Evolutionary conservation across 2,797 vertebrate species (phyloP), one percentile per base, ranked within the genome.

Genomic region (Pangasius krempfi): DNA sequence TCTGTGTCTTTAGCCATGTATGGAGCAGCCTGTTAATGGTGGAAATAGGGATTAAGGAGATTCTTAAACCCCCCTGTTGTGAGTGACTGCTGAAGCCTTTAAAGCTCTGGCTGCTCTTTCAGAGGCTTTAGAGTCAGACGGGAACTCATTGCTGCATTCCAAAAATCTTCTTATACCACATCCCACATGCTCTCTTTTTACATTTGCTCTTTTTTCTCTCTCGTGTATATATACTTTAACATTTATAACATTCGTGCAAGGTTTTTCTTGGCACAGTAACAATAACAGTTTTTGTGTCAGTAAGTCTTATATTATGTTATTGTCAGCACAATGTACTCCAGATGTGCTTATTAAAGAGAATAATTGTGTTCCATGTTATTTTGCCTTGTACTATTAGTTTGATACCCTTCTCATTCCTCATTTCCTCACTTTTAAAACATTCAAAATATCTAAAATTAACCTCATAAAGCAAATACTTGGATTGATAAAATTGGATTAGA

Each of bases 31-130:
- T 75, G 27, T 47, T 83, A 85, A 85, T 85, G 50, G 47, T 85
- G 64, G 66, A 72, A 85, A 72, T 52, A 44, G n/a, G 85, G 85
- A 76, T 86, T 79, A 79, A 47, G 85, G n/a, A 86, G 40, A 78
- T 86, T 79, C 56, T 62, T 30, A 64, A 30, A 64, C 44, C 66
- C 68, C 56, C 73, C 85, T 86, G 85, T 64, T 86, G 85, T 79
- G 85, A 86, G 60, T 54, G 40, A 79, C 85, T 86, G 58, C 75
- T 79, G 85, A 79, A 66, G 73, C 85, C 66, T 62, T 73, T 64
- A 58, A 62, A 79, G 85, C 85, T 86, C 25, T 14, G 73, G 20
- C 44, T 64, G 73, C 85, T 78, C 60, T 86, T 79, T 85, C 83
- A 72, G 83, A 85, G 66, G 83, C 47, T 85, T 85, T 70, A 85